Conservation (phyloP, 2,888 invertebrate species). For the Acrobasis suavella region DNA sequence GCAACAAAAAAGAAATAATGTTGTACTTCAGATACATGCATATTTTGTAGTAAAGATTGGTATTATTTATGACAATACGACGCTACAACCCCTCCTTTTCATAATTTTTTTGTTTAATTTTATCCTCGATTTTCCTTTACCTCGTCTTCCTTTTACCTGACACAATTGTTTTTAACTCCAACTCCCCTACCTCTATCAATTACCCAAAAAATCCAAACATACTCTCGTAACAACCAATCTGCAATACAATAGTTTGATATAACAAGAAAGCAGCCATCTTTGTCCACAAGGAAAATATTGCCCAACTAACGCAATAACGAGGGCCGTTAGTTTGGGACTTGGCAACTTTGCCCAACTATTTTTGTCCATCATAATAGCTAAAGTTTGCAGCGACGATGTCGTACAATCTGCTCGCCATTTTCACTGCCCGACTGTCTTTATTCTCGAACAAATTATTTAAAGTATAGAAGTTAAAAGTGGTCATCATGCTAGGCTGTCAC, state of each 20-base stretch:
- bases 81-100: too few relatives aligned
- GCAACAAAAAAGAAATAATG: too few relatives aligned
- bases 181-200: not conserved
- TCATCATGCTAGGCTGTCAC: too few relatives aligned
- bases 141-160: too few relatives aligned
- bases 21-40: too few relatives aligned
- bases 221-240: constrained; percentile 47
- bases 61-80: too few relatives aligned
- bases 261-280: constrained; percentile 60
- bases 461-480: not conserved
- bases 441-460: constrained; percentile 27
- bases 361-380: constrained; percentile 77
- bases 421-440: constrained; percentile 52
- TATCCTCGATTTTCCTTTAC: too few relatives aligned
- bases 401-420: constrained; percentile 62
- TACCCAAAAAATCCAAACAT: constrained; percentile 25
- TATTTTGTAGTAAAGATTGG: too few relatives aligned
- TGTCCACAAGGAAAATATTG: constrained; percentile 72
- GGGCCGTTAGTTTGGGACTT: constrained; percentile 67
- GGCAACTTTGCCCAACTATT: constrained; percentile 69
- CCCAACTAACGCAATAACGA: constrained; percentile 78
- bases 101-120: too few relatives aligned
- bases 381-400: constrained; percentile 57
- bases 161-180: too few relatives aligned
- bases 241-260: constrained; percentile 64